Percentiles rank a stretch among this genome's conserved stretches.
Evolutionary conservation across 2,888 invertebrate genomes (phyloP).

Genomic region (Morpho achilles): DNA sequence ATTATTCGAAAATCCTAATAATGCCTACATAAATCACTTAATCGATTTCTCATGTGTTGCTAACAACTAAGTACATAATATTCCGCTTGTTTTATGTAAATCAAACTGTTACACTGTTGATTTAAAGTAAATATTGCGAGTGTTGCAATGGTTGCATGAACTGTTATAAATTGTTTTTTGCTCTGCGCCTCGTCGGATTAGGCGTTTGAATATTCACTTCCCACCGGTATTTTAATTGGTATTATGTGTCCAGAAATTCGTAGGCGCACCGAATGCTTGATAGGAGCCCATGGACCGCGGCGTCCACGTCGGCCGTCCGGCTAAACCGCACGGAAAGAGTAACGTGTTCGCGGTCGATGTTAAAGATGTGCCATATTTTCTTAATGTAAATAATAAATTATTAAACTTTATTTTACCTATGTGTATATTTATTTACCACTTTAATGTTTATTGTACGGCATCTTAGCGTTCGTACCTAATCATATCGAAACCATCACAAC

Average conservation of each 20-base stretch:
- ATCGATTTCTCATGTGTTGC: too few relatives aligned
- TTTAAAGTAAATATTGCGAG: too few relatives aligned
- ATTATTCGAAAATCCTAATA: too few relatives aligned
- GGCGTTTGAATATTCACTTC: constrained; percentile 65
- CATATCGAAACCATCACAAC: constrained; percentile 56
- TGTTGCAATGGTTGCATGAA: too few relatives aligned
- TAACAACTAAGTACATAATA: too few relatives aligned
- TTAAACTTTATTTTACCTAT: constrained; percentile 58
- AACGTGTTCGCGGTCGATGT: constrained; percentile 56
- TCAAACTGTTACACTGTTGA: too few relatives aligned
- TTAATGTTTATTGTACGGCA: constrained; percentile 42
- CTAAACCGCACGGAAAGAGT: constrained; percentile 25
- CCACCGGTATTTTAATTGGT: constrained; percentile 79
- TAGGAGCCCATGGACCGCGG: constrained; percentile 21
- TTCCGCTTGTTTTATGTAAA: too few relatives aligned
- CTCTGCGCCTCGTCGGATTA: constrained; percentile 19
- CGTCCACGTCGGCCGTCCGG: constrained; percentile 27
- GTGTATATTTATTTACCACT: constrained; percentile 73
- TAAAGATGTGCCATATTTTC: constrained; percentile 78
- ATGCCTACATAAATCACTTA: too few relatives aligned
- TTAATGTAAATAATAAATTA: constrained; percentile 76
- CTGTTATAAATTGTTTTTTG: too few relatives aligned
- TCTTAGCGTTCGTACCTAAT: constrained; percentile 33
- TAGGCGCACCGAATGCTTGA: constrained; percentile 25
- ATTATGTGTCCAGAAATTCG: constrained; percentile 54